Evolutionary conservation across 2,888 invertebrate genomes (phyloP).

Genomic region (Lycaena phlaeas): DNA sequence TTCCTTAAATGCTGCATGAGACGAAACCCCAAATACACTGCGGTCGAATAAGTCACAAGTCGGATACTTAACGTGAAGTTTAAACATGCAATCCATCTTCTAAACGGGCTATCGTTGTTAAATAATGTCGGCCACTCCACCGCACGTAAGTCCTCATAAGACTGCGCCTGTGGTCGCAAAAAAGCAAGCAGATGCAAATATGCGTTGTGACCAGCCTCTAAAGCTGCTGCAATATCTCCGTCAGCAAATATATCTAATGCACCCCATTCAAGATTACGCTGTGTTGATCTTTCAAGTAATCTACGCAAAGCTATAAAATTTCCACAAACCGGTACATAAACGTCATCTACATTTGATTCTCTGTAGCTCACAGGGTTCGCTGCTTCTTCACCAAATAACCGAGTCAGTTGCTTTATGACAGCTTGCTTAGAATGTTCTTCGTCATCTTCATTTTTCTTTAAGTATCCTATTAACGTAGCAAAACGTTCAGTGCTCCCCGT

Average conservation of each 20-base stretch:
- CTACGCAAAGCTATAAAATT: conserved; percentile 44
- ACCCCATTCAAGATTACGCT: conserved; percentile 49
- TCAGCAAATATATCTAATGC: conserved; percentile 56
- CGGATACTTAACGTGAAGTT: conserved; percentile 33
- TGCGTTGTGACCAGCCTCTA: conserved; percentile 56
- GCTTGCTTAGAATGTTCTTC: conserved; percentile 30
- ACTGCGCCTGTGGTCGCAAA: conserved; percentile 54
- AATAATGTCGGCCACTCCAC: conserved; percentile 33
- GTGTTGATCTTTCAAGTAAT: conserved; percentile 26
- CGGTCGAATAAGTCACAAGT: conserved; percentile 29
- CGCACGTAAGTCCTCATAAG: conserved; percentile 41
- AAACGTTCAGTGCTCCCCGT: conserved; percentile 38
- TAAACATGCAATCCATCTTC: conserved; percentile 30
- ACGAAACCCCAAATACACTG: conserved; percentile 28
- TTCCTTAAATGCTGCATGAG: conserved; percentile 23
- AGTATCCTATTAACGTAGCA: conserved; percentile 42
- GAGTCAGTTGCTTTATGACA: conserved; percentile 47
- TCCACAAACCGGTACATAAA: conserved; percentile 52
- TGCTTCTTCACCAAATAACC: conserved; percentile 49
- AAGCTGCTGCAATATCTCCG: conserved; percentile 50
- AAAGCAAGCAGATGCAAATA: conserved; percentile 45
- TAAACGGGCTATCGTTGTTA: conserved; percentile 22
- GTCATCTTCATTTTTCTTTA: conserved; percentile 35
- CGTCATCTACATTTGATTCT: conserved; percentile 40
- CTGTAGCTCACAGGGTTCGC: conserved; percentile 38